Percentiles rank a stretch among this genome's conserved stretches.
Conservation (phyloP, 2,797 vertebrate genomes). For the Lepilemur ruficaudatus region DNA sequence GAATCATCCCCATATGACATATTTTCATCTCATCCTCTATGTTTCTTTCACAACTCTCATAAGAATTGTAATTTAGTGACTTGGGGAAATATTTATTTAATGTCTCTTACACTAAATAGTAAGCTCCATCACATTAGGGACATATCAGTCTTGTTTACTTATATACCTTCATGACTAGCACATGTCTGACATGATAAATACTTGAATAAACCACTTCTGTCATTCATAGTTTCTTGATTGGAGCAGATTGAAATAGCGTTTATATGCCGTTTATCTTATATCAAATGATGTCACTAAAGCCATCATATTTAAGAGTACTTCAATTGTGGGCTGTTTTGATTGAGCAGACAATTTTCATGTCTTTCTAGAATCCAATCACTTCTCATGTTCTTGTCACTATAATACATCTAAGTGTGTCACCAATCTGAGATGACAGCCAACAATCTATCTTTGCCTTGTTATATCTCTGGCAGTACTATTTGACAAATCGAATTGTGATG, state of each 20-base stretch:
- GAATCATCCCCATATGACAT: neutral
- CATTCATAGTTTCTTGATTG: neutral
- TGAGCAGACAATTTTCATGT: constrained; percentile 51
- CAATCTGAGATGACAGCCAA: constrained; percentile 34
- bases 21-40: neutral
- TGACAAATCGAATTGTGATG: constrained; percentile 30
- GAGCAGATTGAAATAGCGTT: neutral
- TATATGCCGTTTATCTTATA: constrained; percentile 11
- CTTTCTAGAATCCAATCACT: constrained; percentile 28
- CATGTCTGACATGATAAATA: neutral
- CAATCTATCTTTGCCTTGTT: constrained; percentile 17
- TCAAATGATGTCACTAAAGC: constrained; percentile 38
- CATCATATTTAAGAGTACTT: constrained; percentile 1
- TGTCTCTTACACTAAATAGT: neutral
- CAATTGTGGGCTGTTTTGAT: neutral
- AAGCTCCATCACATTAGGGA: neutral
- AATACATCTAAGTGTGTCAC: neutral
- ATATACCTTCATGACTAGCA: neutral
- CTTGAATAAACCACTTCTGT: neutral
- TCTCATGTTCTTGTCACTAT: neutral
- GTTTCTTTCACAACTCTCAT: neutral
- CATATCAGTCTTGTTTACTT: neutral
- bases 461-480: neutral
- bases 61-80: neutral
- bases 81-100: neutral